A percentile compares a stretch with the other conserved stretches of the same genome.
Evolutionary conservation across 2,888 invertebrate genomes (phyloP).

Genomic region (Lepeophtheirus nordmannii): DNA sequence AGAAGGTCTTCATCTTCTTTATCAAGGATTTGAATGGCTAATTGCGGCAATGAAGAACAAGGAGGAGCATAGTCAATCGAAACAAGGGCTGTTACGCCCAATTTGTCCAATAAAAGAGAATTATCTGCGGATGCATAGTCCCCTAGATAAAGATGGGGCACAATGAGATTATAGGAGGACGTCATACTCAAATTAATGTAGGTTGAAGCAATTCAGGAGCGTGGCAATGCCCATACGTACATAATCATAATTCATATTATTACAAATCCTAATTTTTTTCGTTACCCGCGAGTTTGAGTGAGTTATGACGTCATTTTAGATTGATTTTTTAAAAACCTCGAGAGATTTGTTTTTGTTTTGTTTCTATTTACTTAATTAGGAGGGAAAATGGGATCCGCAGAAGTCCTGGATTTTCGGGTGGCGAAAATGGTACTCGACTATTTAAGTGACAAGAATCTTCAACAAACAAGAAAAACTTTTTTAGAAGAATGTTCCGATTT

Average conservation of each 20-base stretch:
- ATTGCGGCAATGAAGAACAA: not conserved
- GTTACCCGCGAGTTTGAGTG: too few relatives aligned
- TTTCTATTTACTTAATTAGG: too few relatives aligned
- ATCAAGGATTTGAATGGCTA: not conserved
- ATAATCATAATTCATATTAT: too few relatives aligned
- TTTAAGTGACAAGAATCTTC: not conserved
- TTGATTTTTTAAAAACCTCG: too few relatives aligned
- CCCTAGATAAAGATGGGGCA: not conserved
- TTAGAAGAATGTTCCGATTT: not conserved
- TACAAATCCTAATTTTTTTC: too few relatives aligned
- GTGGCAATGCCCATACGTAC: too few relatives aligned
- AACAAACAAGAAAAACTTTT: not conserved
- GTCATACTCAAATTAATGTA: too few relatives aligned
- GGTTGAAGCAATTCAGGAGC: too few relatives aligned
- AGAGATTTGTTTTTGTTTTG: too few relatives aligned
- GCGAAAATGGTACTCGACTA: not conserved
- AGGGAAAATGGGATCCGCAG: not conserved
- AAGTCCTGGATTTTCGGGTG: not conserved
- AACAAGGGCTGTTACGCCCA: not conserved
- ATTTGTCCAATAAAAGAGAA: not conserved
- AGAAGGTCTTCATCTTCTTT: not conserved
- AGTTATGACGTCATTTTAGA: too few relatives aligned
- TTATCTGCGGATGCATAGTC: not conserved
- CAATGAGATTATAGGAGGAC: not conserved
- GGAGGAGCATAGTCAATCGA: not conserved